Evolutionary conservation across 2,797 vertebrate genomes (phyloP), one percentile per base, ranked within the genome.

Genomic region (Hylomyscus alleni): DNA sequence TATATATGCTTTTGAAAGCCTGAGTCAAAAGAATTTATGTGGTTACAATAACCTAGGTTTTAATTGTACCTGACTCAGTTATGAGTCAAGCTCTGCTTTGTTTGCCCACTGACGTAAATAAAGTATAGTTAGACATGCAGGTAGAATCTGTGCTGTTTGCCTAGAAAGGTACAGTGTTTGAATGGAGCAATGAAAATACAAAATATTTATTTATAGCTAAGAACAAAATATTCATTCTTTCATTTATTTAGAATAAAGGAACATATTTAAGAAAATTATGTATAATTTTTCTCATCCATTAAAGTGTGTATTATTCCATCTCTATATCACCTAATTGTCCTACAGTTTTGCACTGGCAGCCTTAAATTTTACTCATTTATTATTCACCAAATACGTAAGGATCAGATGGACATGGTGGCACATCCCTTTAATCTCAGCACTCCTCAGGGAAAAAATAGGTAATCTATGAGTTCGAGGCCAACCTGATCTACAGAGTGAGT

Each of bases 11-110:
- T 65, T 78, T 44, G n/a, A 91, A 78, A 73, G 9, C 52, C 73
- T 52, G 11, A 73, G 95, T 56, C 81, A 93, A 86, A 95, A 88
- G 24, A 90, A 86, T n/a, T 15, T 62, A 92, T 52, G 15, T 67
- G 20, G 92, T 92, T 88, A 96, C 3, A 96, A 89, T 80, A 97
- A 84, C 81, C 8, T 92, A 69, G 44, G 44, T 47, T 76, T 76
- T 76, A 87, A 37, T 14, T 80, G 17, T 86, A 77, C 52, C n/a
- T 58, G 85, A 67, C 80, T 94, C 86, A 56, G 50, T 73, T 93
- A 31, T 44, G 84, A 91, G n/a, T 67, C 15, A 93, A 94, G 77
- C 2, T 93, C 24, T 92, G n/a, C 83, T 96, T 89, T 80, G 22
- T 93, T 86, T 75, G 52, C 58, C 52, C 62, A 73, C 56, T 91